These are phyloP conservation scores for Oriolus oriolus DNA, from an alignment of 2,113 vertebrate species.

Conservation along the genomic window DNA sequence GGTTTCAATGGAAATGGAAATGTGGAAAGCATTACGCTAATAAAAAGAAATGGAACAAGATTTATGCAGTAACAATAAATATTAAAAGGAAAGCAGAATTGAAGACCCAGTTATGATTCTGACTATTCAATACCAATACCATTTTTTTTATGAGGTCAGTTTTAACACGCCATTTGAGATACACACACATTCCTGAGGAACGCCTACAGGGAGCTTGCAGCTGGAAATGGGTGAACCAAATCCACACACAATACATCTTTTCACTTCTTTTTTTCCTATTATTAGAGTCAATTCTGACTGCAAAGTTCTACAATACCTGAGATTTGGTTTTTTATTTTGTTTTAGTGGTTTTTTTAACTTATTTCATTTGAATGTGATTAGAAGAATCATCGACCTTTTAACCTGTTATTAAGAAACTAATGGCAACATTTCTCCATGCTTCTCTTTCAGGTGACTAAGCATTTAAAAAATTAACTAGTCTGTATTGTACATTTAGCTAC, in stretches of 20 bases:
- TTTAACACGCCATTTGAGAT: neutral
- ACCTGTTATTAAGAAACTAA: neutral
- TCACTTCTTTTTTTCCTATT: neutral
- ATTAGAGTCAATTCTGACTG: neutral
- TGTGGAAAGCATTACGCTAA: slow-evolving; percentile 29
- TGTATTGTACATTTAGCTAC: neutral
- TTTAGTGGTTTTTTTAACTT: neutral
- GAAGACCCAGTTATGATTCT: neutral
- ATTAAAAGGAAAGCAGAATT: neutral
- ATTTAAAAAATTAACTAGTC: neutral
- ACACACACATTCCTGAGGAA: neutral
- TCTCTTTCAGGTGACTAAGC: neutral
- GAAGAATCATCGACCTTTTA: neutral
- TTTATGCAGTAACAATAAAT: slow-evolving; percentile 51
- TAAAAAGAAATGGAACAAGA: slow-evolving; percentile 37
- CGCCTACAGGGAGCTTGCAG: neutral
- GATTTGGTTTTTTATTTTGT: neutral
- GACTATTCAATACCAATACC: neutral
- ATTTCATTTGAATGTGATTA: neutral
- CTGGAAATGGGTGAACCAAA: neutral
- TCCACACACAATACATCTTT: neutral
- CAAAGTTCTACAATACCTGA: neutral
- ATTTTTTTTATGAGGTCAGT: neutral
- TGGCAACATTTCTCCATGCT: neutral
- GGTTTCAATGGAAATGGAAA: slow-evolving; percentile 55